Base-by-base conservation (phyloP, 2,888 invertebrate genomes). In the Aquatica leii region DNA sequence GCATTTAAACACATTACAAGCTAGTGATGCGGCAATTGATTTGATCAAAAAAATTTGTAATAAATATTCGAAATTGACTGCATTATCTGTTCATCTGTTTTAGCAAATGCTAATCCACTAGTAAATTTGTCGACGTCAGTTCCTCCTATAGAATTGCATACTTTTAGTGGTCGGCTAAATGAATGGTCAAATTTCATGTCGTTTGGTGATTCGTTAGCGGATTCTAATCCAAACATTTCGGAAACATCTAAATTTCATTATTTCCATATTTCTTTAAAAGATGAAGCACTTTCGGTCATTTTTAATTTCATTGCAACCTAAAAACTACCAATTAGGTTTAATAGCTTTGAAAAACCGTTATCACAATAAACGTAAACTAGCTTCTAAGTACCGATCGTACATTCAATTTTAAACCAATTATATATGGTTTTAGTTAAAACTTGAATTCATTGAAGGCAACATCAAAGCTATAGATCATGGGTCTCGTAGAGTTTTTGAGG, bases 31-130 rank as follows among this genome's bases (percentile, higher is more conserved):
- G 5, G 37, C 37, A 8, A 37, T 37, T 2, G 37, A 37, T 37
- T 37, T 37, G 37, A 37, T 37, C 3, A 12, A 37, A n/a, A 37
- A n/a, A 37, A 37, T 37, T 37, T n/a, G 37, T 37, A 37, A 37
- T 37, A 37, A 5, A n/a, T 37, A 37, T 37, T 9, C 5, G 5
- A 37, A 37, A 9, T 37, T 37, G 12, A 9, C 11, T 5, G 11
- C 37, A 37, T 8, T 12, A n/a, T 2, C 37, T 37, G 11, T 37
- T 2, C 37, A 5, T 37, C 37, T 11, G 3, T 37, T 2, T 37
- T 9, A 9, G 3, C 37, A 37, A 9, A 37, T n/a, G 3, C 3
- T 5, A 37, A 37, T 5, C 12, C 37, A 37, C n/a, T 37, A 2
- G 37, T 37, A 5, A 37, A 37, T 5, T 2, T 9, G 3, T 2